Evolutionary conservation across 2,888 invertebrate species (phyloP).

Genomic region (Drosophila neonasuta): DNA sequence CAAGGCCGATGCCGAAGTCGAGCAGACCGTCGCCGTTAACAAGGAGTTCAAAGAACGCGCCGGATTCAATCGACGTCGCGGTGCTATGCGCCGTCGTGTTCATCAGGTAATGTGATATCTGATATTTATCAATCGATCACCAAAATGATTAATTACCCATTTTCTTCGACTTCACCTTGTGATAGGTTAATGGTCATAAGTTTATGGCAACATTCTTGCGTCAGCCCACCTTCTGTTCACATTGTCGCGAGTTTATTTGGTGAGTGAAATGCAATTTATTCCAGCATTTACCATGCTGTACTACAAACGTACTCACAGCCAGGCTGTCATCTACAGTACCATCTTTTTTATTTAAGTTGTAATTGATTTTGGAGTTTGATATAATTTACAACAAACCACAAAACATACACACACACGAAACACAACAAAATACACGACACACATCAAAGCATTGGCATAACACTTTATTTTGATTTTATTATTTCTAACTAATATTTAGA

Average conservation of each 20-base stretch:
- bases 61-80: slow-evolving; percentile 96
- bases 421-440: slow-evolving; percentile 5
- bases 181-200: slow-evolving; percentile 95
- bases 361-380: slow-evolving; percentile 57
- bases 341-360: slow-evolving; percentile 60
- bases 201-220: slow-evolving; percentile 99
- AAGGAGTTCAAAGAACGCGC: slow-evolving; percentile 98
- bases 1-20: slow-evolving; percentile 83
- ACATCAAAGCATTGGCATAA: slow-evolving; percentile 50
- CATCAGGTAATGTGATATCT: slow-evolving; percentile 88
- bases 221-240: slow-evolving; percentile 99
- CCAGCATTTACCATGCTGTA: slow-evolving; percentile 14
- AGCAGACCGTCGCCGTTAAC: slow-evolving; percentile 82
- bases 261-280: slow-evolving; percentile 82
- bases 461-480: slow-evolving; percentile 42
- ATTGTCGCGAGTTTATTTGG: slow-evolving; percentile 99
- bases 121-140: slow-evolving; percentile 1
- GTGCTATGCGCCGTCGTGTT: slow-evolving; percentile 98
- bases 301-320: slow-evolving; percentile 49
- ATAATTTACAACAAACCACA: slow-evolving; percentile 37
- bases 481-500: slow-evolving; percentile 28
- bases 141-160: slow-evolving; percentile 10
- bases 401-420: slow-evolving; percentile 28
- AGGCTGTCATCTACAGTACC: slow-evolving; percentile 57
- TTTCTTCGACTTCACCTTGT: neutral